Conservation (phyloP, 2,113 vertebrate species). For the Cheilinus undulatus region DNA sequence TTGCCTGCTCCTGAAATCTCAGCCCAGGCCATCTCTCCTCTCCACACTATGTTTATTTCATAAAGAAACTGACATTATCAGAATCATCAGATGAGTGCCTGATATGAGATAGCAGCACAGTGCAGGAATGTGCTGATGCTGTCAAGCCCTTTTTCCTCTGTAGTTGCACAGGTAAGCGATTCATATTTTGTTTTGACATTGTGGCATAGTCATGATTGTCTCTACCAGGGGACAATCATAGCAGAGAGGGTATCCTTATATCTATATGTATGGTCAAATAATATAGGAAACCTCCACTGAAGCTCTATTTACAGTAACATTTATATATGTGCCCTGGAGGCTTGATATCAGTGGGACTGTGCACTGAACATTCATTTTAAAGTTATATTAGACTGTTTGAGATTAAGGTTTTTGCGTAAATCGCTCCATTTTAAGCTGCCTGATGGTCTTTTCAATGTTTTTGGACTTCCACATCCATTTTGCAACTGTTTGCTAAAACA, state of each 20-base stretch:
- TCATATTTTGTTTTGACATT: constrained; percentile 57
- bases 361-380: neutral
- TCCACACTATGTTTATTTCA: constrained; percentile 68
- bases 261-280: constrained; percentile 29
- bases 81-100: constrained; percentile 57
- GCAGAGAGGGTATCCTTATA: constrained; percentile 27
- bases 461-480: too few relatives aligned
- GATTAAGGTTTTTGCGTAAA: too few relatives aligned
- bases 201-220: constrained; percentile 45
- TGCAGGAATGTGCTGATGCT: constrained; percentile 68
- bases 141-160: constrained; percentile 46
- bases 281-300: too few relatives aligned
- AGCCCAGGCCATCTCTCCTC: neutral
- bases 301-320: too few relatives aligned
- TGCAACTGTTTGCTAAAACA: too few relatives aligned
- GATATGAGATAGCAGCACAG: constrained; percentile 61
- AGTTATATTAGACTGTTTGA: too few relatives aligned
- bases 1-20: constrained; percentile 25
- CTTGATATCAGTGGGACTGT: constrained; percentile 4
- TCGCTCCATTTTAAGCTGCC: too few relatives aligned
- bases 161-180: constrained; percentile 57
- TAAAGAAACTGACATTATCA: constrained; percentile 65
- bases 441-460: too few relatives aligned
- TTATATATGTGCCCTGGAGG: too few relatives aligned
- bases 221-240: constrained; percentile 43